phyloP scores from a whole-genome alignment of 1,140 invertebrate species.

The Diorhabda elongata region DNA sequence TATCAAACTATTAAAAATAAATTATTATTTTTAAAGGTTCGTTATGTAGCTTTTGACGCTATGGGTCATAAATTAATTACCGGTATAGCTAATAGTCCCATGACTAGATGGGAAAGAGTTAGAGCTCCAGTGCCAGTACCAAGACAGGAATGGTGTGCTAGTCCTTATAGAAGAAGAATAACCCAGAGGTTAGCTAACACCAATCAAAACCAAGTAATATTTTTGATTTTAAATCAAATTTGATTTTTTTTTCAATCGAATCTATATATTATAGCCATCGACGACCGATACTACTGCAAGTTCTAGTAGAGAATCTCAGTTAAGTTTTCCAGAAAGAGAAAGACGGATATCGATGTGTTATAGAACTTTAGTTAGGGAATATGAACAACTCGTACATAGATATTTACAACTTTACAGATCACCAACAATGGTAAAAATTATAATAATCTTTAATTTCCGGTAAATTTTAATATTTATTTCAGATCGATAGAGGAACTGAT shows the following conservation, averaged over 20 bases:
- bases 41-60: slow-evolving; percentile 82
- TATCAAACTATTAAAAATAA: background rate
- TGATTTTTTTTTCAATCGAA: background rate
- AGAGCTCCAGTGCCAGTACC: slow-evolving; percentile 46
- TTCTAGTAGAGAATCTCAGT: slow-evolving; percentile 19
- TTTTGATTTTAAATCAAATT: background rate
- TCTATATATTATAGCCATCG: background rate
- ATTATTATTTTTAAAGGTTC: slow-evolving; percentile 40
- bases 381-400: slow-evolving; percentile 50
- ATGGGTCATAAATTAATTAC: slow-evolving; percentile 80
- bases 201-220: slow-evolving; percentile 17
- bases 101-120: slow-evolving; percentile 52
- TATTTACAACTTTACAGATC: slow-evolving; percentile 51
- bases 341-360: slow-evolving; percentile 47
- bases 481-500: slow-evolving; percentile 65
- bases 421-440: slow-evolving; percentile 45
- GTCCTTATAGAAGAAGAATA: slow-evolving; percentile 38
- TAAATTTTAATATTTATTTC: slow-evolving; percentile 19
- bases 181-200: slow-evolving; percentile 31
- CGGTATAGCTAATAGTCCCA: slow-evolving; percentile 69
- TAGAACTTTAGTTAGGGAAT: slow-evolving; percentile 51
- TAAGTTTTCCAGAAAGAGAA: slow-evolving; percentile 44
- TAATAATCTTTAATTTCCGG: slow-evolving; percentile 13
- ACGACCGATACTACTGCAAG: background rate
- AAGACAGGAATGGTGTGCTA: slow-evolving; percentile 35